Conservation (phyloP, 2,797 vertebrate genomes). For the Echeneis naucrates region DNA sequence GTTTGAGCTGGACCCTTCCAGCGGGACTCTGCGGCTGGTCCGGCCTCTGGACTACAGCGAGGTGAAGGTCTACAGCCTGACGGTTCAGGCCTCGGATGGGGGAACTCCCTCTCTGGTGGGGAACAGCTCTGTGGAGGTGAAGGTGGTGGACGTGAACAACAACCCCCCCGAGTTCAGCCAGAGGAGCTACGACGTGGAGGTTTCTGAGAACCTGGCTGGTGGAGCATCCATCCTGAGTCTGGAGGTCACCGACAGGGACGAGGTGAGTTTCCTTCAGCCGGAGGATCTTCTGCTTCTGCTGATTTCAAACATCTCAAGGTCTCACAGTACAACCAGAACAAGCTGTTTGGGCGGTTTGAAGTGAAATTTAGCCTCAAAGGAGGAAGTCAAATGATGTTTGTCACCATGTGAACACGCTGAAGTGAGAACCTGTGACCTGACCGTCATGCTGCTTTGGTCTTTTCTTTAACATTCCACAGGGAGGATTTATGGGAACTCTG, state of each 20-base stretch:
- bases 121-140: conserved; percentile 65
- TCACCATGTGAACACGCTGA: no score
- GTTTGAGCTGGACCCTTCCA: conserved; percentile 73
- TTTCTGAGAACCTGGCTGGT: conserved; percentile 80
- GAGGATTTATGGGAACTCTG: conserved; percentile 82
- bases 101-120: conserved; percentile 72
- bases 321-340: no score
- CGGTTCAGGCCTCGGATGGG: conserved; percentile 79
- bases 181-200: conserved; percentile 61
- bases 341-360: no score
- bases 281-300: background rate
- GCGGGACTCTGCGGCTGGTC: conserved; percentile 72
- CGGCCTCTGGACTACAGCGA: conserved; percentile 80
- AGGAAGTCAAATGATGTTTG: no score
- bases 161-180: conserved; percentile 83
- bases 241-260: conserved; percentile 79
- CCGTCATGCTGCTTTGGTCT: no score
- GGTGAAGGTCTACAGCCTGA: conserved; percentile 68
- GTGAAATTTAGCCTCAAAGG: no score
- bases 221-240: conserved; percentile 76
- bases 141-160: conserved; percentile 82
- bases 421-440: no score
- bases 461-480: no score
- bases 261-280: conserved; percentile 70
- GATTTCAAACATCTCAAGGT: no score